phyloP scores from a whole-genome alignment of 2,113 vertebrate genomes.

The Tursiops truncatus region DNA sequence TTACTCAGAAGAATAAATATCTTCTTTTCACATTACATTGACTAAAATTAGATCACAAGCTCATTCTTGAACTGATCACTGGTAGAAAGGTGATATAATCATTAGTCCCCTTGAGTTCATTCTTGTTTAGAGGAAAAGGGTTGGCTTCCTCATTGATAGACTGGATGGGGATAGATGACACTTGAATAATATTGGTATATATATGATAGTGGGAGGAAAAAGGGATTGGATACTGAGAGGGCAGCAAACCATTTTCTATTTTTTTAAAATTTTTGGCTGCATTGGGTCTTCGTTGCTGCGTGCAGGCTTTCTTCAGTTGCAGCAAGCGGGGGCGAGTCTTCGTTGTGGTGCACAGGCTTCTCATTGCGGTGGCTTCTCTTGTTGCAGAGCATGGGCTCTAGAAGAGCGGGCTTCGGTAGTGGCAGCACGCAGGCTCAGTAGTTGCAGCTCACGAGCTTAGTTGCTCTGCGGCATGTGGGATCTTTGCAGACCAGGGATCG shows the following conservation, averaged over 20 bases:
- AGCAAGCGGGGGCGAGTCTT: too few relatives aligned
- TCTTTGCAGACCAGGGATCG: too few relatives aligned
- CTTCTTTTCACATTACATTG: not conserved
- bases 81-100: not conserved
- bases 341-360: too few relatives aligned
- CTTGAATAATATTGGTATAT: not conserved
- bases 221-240: not conserved
- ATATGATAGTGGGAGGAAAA: not conserved
- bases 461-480: too few relatives aligned
- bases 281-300: too few relatives aligned
- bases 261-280: not conserved
- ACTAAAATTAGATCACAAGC: constrained; percentile 16
- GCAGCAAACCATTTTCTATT: not conserved
- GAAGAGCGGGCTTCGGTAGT: too few relatives aligned
- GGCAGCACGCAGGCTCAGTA: too few relatives aligned
- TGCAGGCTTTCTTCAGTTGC: too few relatives aligned
- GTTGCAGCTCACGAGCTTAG: too few relatives aligned
- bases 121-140: not conserved
- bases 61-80: not conserved
- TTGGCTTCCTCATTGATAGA: not conserved
- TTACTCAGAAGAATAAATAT: not conserved
- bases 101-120: not conserved
- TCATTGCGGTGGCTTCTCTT: too few relatives aligned
- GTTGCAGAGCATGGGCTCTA: too few relatives aligned
- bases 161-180: not conserved